phyloP scores from a whole-genome alignment of 2,113 vertebrate genomes.

The Labeo rohita region DNA sequence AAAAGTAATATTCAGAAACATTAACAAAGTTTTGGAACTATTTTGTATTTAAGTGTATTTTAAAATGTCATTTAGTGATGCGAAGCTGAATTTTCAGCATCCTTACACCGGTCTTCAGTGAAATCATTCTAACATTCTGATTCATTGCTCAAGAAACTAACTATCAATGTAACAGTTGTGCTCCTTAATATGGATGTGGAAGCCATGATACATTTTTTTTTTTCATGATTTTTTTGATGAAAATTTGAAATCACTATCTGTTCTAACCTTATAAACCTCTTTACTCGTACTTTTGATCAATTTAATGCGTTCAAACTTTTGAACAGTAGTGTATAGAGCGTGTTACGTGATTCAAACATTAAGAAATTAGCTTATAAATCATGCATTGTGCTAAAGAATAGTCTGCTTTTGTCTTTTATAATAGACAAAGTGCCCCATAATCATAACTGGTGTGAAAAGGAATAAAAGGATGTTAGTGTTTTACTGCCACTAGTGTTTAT shows the following conservation, averaged over 20 bases:
- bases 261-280: background rate
- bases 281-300: background rate
- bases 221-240: too few species aligned
- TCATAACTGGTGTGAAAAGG: background rate
- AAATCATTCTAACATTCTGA: background rate
- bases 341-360: background rate
- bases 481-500: background rate
- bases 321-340: background rate
- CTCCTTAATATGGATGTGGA: background rate
- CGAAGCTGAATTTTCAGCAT: background rate
- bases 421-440: background rate
- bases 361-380: background rate
- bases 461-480: background rate
- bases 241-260: background rate
- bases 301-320: background rate
- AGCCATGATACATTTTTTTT: background rate
- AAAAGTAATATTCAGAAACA: background rate
- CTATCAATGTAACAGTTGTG: background rate
- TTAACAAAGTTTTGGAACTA: background rate
- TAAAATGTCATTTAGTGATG: background rate
- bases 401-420: background rate
- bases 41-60: background rate
- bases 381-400: background rate
- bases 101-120: too few species aligned
- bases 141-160: background rate